phyloP scores from a whole-genome alignment of 2,113 vertebrate species.

The Saguinus imperator region DNA sequence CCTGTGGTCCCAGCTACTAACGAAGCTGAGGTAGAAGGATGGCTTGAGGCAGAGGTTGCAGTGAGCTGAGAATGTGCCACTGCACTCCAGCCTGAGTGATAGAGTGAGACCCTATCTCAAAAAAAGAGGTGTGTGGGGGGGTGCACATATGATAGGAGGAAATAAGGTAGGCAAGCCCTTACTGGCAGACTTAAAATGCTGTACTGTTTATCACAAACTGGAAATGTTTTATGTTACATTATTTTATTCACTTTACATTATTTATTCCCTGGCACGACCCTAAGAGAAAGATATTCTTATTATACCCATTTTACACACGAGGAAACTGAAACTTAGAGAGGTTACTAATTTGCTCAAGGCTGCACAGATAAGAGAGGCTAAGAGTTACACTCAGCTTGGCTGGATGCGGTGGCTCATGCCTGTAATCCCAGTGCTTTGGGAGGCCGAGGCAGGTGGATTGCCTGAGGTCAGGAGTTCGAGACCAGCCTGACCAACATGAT shows the following conservation, averaged over 20 bases:
- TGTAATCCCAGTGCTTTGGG: too few species aligned
- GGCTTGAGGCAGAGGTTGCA: not conserved
- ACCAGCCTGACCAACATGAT: too few species aligned
- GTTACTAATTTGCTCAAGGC: not conserved
- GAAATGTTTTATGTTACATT: not conserved
- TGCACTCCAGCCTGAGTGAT: not conserved
- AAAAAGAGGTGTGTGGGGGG: fast-evolving
- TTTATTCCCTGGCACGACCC: constrained; percentile 9
- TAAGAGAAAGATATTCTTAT: not conserved
- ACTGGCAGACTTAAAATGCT: constrained; percentile 5
- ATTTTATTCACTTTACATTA: constrained; percentile 13
- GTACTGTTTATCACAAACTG: not conserved
- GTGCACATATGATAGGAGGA: not conserved
- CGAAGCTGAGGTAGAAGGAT: not conserved
- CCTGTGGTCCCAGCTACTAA: not conserved
- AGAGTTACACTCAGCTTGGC: not conserved
- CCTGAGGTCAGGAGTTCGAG: too few species aligned
- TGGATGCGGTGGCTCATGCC: too few species aligned
- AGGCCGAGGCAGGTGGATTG: too few species aligned
- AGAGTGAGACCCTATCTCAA: not conserved
- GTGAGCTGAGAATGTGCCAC: not conserved
- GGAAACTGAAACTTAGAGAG: not conserved
- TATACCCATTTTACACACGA: not conserved
- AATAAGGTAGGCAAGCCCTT: not conserved
- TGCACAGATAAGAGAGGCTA: not conserved